A percentile compares a stretch with the other conserved stretches of the same genome.
These are phyloP conservation scores for Dasypolia templi DNA, from an alignment of 2,888 invertebrate species.

Conservation along the genomic window DNA sequence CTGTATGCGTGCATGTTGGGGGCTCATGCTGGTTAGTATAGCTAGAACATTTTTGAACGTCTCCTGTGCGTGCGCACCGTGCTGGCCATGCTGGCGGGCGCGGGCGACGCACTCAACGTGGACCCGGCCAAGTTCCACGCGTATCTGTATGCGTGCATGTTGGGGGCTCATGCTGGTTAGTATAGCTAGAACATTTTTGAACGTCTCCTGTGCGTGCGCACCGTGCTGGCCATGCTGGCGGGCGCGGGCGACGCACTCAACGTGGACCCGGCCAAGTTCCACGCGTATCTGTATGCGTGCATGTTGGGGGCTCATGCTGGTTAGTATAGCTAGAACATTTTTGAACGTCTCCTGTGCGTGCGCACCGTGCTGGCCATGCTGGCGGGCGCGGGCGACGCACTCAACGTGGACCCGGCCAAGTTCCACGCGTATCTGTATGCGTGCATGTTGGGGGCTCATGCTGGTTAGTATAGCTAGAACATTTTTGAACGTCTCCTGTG, in stretches of 20 bases:
- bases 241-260: conserved; percentile 97
- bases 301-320: conserved; percentile 93
- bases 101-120: conserved; percentile 96
- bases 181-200: conserved; percentile 74
- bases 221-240: conserved; percentile 96
- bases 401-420: conserved; percentile 97
- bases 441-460: conserved; percentile 91
- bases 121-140: conserved; percentile 97
- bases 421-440: conserved; percentile 92
- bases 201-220: conserved; percentile 96
- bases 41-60: conserved; percentile 84
- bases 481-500: conserved; percentile 93
- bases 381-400: conserved; percentile 96
- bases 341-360: conserved; percentile 95
- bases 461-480: conserved; percentile 86
- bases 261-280: conserved; percentile 97
- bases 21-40: conserved; percentile 91
- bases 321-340: conserved; percentile 65
- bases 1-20: conserved; percentile 88
- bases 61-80: conserved; percentile 97
- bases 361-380: conserved; percentile 97
- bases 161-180: conserved; percentile 92
- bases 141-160: conserved; percentile 84
- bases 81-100: conserved; percentile 96
- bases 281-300: conserved; percentile 86